Base-by-base conservation (phyloP, 2,113 vertebrate genomes). In the Prunella himalayana region DNA sequence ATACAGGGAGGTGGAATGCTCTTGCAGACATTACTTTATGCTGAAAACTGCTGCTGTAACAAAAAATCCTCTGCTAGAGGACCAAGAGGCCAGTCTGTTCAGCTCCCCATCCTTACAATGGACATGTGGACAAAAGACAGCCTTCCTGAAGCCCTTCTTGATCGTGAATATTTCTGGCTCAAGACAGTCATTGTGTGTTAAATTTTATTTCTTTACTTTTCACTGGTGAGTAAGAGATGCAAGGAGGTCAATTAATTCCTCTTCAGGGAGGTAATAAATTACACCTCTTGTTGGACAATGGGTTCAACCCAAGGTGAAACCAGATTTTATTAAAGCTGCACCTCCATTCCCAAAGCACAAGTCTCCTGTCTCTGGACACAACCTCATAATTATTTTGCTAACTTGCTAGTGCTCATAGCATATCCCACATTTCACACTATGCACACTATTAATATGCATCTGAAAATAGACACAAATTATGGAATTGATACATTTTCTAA, bases 121-220 rank as follows among this genome's bases (percentile, higher is more conserved):
- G 51, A 51, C 17, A 4, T 0, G 20, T 0, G 1, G 39, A 73
- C 19, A 63, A 64, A n/a, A 9, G 4, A 12, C 15, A 47, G 47
- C 20, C 1, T 44, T 21, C 31, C 63, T 76, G 20, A 79, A 82
- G 39, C 22, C 30, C 15, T 68, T 56, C 53, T 27, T 23, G 33
- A 45, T 49, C n/a, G 27, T 59, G 16, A 41, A 5, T 22, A 30
- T 37, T 28, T 71, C 57, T 86, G 35, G 45, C 33, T 79, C 64
- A 92, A 84, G 15, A 60, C 20, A 51, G 17, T 11, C 10, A 56
- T 2, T 2, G 7, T 47, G 20, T 18, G 12, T 24, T 49, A 19
- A 68, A 11, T 57, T 84, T 41, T 41, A 47, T 61, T 88, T 71
- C 49, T 82, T 59, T 71, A 63, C 39, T 57, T 94, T 59, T 81